Evolutionary conservation across 2,888 invertebrate species (phyloP), one percentile per base, ranked within the genome.

Genomic region (Griposia aprilina): DNA sequence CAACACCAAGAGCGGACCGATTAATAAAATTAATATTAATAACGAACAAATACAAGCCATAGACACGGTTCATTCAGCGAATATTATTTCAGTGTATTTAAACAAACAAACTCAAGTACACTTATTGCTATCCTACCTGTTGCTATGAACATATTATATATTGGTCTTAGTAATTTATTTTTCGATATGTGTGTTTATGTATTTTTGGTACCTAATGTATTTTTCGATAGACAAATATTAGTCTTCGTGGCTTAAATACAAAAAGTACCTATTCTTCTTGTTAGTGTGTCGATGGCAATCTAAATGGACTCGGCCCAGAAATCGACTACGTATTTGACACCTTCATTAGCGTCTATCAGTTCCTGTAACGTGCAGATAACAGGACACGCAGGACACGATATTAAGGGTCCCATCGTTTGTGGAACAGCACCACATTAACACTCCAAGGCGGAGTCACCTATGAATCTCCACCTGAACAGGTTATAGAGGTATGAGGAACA

Each of bases 51-150:
- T 50, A 50, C n/a, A 41, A 69, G 23, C 26, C 15, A 26, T 20
- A 26, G 23, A 23, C 15, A 74, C 41, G 26, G 4, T 30, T 15
- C 17, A 50, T 15, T 1, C 50, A 45, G 23, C 26, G 30, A 52
- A 55, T 52, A 69, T 73, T 68, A n/a, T 67, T 15, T 55, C 17
- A 68, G 36, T 36, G 13, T 50, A 23, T n/a, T 36, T 36, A 50
- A 36, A 67, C n/a, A 50, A 36, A 67, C n/a, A 67, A n/a, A 36
- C n/a, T n/a, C 36, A 50, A 72, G 20, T 50, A 8, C 13, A 67
- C 20, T 36, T 66, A 2, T 20, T 4, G 17, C 4, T 50, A 13
- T 8, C 20, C 20, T 5, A 50, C 13, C 67, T 72, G 48, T 20
- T 50, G n/a, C 63, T 23, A 1, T 4, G n/a, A 36, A 48, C 30